Conservation (phyloP, 2,113 vertebrate species). For the Plecotus auritus region DNA sequence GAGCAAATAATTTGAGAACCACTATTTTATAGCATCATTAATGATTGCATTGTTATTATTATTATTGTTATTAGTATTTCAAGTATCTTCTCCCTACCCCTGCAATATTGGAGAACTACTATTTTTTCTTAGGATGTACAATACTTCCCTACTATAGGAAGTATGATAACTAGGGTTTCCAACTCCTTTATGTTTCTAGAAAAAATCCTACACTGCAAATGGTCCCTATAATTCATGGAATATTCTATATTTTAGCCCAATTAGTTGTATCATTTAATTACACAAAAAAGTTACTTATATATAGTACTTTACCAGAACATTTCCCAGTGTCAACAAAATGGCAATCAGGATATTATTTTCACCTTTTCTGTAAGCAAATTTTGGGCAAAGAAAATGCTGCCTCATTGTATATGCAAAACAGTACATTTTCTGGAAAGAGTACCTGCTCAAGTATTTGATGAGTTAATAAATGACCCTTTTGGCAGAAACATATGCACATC, state of each 20-base stretch:
- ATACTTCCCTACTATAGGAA: background rate
- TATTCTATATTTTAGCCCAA: background rate
- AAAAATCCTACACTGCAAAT: background rate
- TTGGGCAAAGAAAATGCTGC: background rate
- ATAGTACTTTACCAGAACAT: background rate
- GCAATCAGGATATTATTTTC: background rate
- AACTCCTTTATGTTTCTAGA: background rate
- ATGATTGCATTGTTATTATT: background rate
- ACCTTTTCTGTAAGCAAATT: background rate
- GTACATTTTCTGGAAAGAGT: background rate
- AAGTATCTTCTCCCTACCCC: background rate
- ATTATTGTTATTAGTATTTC: background rate
- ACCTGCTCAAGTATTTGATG: background rate
- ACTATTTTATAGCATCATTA: background rate
- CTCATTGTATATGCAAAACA: background rate
- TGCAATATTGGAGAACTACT: background rate
- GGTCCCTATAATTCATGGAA: background rate
- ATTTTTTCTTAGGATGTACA: background rate
- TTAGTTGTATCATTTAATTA: background rate
- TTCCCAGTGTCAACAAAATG: background rate
- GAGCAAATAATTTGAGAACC: background rate
- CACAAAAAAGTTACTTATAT: background rate
- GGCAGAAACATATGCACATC: background rate
- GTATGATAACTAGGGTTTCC: background rate
- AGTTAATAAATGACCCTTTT: background rate